phyloP scores from a whole-genome alignment of 1,140 invertebrate species.

The Helicoverpa armigera region DNA sequence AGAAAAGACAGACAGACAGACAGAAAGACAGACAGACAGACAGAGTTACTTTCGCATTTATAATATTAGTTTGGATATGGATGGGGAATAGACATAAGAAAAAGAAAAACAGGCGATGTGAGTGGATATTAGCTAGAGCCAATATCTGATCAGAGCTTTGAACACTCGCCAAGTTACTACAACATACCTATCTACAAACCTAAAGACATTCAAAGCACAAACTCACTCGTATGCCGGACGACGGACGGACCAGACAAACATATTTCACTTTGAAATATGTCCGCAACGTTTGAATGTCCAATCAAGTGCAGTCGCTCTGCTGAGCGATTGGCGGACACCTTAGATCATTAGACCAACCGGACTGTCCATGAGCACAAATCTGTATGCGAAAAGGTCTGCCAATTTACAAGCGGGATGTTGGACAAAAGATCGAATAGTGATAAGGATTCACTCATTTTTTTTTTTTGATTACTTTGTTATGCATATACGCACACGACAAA shows the following conservation, averaged over 20 bases:
- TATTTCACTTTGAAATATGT: neutral
- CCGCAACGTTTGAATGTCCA: neutral
- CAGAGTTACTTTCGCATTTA: no score
- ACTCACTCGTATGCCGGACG: neutral
- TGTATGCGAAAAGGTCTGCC: neutral
- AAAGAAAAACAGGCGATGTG: no score
- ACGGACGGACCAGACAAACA: neutral
- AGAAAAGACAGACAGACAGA: no score
- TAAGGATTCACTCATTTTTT: no score
- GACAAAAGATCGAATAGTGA: no score
- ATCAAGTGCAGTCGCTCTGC: neutral
- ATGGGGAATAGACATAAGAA: no score
- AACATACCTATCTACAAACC: neutral
- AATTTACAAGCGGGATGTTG: no score
- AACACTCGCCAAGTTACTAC: neutral
- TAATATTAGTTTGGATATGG: no score
- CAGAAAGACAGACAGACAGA: no score
- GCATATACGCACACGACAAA: no score
- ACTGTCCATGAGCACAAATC: neutral
- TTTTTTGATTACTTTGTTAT: no score
- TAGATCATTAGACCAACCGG: neutral
- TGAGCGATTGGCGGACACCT: no score
- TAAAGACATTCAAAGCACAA: neutral
- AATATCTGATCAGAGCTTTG: neutral
- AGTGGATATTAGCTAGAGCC: neutral